Evolutionary conservation across 1,140 invertebrate species (phyloP).

Genomic region (Ladona fulva): DNA sequence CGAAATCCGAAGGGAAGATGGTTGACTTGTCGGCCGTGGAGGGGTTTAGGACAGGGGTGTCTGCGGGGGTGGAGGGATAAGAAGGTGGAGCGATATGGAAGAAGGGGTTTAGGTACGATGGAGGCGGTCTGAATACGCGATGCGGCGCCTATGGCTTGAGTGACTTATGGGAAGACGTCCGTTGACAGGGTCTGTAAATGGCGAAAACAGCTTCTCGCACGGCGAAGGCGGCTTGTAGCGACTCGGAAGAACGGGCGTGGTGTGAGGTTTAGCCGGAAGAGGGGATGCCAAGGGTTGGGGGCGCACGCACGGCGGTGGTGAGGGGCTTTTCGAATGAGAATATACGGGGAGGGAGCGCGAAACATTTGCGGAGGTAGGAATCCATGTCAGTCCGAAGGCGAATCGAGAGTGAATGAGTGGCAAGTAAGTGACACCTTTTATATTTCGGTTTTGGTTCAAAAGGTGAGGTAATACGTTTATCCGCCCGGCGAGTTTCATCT

Average conservation of each 20-base stretch:
- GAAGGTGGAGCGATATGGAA: neutral
- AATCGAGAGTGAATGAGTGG: no score
- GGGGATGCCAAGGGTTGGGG: neutral
- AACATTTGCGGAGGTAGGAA: no score
- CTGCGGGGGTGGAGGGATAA: neutral
- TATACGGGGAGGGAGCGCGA: no score
- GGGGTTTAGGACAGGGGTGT: neutral
- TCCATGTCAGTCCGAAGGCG: no score
- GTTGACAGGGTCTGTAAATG: neutral
- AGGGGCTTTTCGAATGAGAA: neutral
- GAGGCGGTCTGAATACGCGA: neutral
- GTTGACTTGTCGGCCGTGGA: neutral
- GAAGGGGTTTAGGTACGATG: neutral
- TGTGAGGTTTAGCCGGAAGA: neutral
- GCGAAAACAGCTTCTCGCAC: neutral
- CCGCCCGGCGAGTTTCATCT: no score
- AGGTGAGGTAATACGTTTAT: no score
- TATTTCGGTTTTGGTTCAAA: no score
- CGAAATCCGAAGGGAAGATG: neutral
- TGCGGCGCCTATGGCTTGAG: neutral
- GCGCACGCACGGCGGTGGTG: neutral
- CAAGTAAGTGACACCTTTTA: no score
- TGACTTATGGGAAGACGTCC: neutral
- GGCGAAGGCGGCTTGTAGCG: conserved; percentile 5
- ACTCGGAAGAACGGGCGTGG: neutral